Evolutionary conservation across 2,797 vertebrate genomes (phyloP).

Genomic region (Crypturellus tataupa): DNA sequence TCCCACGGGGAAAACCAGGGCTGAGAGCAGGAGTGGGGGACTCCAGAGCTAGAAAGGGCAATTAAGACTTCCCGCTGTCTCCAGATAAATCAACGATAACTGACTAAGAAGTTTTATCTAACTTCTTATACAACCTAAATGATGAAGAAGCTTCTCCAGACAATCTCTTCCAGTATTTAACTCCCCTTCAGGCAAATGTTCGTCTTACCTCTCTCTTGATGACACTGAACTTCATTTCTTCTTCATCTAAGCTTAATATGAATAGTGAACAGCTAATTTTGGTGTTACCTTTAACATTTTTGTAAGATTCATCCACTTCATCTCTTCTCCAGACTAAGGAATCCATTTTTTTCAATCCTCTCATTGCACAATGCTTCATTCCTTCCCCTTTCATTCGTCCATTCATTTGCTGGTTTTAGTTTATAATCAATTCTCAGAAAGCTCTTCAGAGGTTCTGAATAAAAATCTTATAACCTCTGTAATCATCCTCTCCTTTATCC

Average conservation of each 20-base stretch:
- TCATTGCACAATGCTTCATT: background rate
- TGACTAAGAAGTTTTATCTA: background rate
- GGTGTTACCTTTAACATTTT: background rate
- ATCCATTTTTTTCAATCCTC: background rate
- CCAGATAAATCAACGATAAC: background rate
- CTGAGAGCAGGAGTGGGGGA: too few species aligned
- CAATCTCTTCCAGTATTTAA: background rate
- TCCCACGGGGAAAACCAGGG: too few species aligned
- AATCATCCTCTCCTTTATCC: constrained; percentile 2
- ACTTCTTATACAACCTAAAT: background rate
- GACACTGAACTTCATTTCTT: background rate
- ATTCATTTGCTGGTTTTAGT: constrained; percentile 30
- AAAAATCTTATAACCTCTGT: constrained; percentile 28
- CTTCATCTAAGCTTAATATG: background rate
- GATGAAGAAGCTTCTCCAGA: background rate
- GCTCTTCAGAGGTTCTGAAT: background rate
- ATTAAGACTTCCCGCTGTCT: background rate
- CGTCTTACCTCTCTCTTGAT: background rate
- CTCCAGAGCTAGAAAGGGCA: background rate
- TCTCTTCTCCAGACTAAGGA: background rate
- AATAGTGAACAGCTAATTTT: background rate
- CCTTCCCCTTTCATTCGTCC: background rate
- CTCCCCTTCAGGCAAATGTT: background rate
- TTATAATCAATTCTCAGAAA: constrained; percentile 25
- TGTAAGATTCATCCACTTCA: background rate